Conservation (phyloP, 2,797 vertebrate species). For the Neomorphus geoffroyi region DNA sequence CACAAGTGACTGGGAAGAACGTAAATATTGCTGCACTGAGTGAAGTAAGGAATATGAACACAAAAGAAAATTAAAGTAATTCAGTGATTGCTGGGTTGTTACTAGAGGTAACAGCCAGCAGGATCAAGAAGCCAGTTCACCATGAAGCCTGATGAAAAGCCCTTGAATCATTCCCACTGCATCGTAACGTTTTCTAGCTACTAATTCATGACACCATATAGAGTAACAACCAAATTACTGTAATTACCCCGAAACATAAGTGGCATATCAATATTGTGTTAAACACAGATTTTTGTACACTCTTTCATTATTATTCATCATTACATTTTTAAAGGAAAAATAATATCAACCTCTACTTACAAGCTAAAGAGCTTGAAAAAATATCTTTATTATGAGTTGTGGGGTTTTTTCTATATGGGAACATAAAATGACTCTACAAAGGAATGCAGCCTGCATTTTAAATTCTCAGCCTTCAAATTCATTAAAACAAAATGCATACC, state of each 20-base stretch:
- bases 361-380: constrained; percentile 54
- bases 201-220: constrained; percentile 77
- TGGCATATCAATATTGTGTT: constrained; percentile 78
- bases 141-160: constrained; percentile 75
- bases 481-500: not conserved
- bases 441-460: not conserved
- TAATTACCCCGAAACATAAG: constrained; percentile 78
- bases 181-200: constrained; percentile 71
- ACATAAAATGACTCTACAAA: not conserved
- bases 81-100: constrained; percentile 61
- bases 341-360: constrained; percentile 65
- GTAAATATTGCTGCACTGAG: not conserved
- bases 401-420: not conserved
- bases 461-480: not conserved
- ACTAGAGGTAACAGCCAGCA: constrained; percentile 74
- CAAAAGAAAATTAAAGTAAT: constrained; percentile 67
- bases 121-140: constrained; percentile 74
- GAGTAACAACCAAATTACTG: constrained; percentile 80
- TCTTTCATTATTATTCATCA: constrained; percentile 74
- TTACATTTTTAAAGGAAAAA: constrained; percentile 73
- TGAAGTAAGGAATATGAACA: constrained; percentile 35
- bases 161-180: constrained; percentile 69
- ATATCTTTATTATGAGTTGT: constrained; percentile 2
- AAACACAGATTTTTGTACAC: constrained; percentile 72
- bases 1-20: not conserved